Evolutionary conservation across 2,888 invertebrate genomes (phyloP), one percentile per base, ranked within the genome.

Genomic region (Heliconius aoede): DNA sequence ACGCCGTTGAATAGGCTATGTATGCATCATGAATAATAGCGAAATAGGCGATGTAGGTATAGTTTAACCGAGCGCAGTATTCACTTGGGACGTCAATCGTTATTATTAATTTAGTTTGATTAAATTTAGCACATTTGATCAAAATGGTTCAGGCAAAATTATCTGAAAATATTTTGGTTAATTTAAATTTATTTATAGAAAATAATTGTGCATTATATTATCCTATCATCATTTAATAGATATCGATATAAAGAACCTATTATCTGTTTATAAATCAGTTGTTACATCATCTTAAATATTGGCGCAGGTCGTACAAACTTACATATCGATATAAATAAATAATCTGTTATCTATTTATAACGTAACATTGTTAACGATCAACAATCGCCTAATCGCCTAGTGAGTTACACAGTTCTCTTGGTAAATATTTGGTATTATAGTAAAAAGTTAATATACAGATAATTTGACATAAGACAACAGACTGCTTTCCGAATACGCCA

Each of bases 11-110:
- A 89, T 88, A 85, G 84, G 81, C 84, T 84, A 86, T 87, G 87
- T 84, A 86, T 87, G 87, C 86, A 85, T 83, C 80, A 82, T 89
- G 92, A 91, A 93, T 93, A 91, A 69, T 69, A 69, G 69, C 55
- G n/a, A 69, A 69, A 55, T 69, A 69, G 55, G 69, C 24, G 87
- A 88, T 86, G 92, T 88, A 85, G 78, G 55, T 72, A 36, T 65
- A n/a, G 30, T 72, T 36, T 58, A 55, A 51, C 46, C 60, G 36
- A 62, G 74, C 69, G 62, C 46, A 32, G 30, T 74, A 60, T 60
- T 69, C 69, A 61, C 32, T 69, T 51, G 69, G 69, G 69, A 62
- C 74, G 24, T 74, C 40, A 67, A 55, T 74, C 21, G 51, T 51
- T 46, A 26, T 69, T n/a, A 68, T 60, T 60, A 46, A 74, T 74